These are phyloP conservation scores for Pygmarrhopalites habei DNA, from an alignment of 1,140 invertebrate genomes.

Conservation along the genomic window DNA sequence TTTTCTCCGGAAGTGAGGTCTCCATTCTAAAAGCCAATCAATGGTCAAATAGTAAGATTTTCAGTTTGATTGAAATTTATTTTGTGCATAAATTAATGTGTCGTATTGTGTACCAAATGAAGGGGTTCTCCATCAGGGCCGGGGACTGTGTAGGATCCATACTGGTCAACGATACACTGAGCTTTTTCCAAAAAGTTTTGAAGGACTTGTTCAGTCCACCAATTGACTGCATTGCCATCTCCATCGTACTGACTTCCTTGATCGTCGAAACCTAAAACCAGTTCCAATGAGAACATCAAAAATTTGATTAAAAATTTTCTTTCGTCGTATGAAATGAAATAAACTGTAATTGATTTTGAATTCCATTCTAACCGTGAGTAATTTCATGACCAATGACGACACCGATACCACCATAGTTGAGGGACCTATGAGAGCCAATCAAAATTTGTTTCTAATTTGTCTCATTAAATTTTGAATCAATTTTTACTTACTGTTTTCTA, in stretches of 20 bases:
- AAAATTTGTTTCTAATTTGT: too few species aligned
- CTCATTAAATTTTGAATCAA: too few species aligned
- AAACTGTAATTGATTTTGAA: too few species aligned
- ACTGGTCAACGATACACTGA: slow-evolving; percentile 54
- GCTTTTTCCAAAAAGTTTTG: slow-evolving; percentile 47
- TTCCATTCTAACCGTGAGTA: too few species aligned
- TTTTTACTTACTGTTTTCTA: too few species aligned
- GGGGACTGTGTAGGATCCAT: slow-evolving; percentile 40
- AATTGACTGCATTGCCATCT: slow-evolving; percentile 51
- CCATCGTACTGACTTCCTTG: slow-evolving; percentile 52
- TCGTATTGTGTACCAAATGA: slow-evolving; percentile 28
- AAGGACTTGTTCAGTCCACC: slow-evolving; percentile 42
- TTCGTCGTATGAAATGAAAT: too few species aligned
- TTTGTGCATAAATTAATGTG: too few species aligned
- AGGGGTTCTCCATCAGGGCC: not conserved
- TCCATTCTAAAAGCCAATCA: slow-evolving; percentile 44
- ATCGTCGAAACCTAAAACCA: slow-evolving; percentile 42
- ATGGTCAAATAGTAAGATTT: too few species aligned
- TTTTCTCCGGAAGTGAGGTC: slow-evolving; percentile 53
- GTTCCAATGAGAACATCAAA: too few species aligned
- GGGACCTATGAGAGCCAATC: too few species aligned
- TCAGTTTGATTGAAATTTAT: too few species aligned
- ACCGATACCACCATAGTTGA: slow-evolving; percentile 43
- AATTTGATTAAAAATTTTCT: too few species aligned
- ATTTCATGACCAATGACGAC: slow-evolving; percentile 44